Evolutionary conservation across 2,888 invertebrate genomes (phyloP).

Genomic region (Stegophylla sp.): DNA sequence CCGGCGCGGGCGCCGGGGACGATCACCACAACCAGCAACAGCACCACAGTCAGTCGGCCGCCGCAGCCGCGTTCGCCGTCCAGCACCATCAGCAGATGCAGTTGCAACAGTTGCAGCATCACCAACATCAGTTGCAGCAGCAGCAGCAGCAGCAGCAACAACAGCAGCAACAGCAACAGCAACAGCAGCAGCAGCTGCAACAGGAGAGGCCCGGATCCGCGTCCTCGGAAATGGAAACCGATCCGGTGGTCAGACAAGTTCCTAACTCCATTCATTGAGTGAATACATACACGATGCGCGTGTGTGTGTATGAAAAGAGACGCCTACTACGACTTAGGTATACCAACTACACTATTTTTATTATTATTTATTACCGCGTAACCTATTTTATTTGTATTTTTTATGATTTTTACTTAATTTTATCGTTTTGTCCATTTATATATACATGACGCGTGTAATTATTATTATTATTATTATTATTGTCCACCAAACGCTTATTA

Average conservation of each 20-base stretch:
- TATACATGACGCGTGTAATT: too few relatives aligned
- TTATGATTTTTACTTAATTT: too few relatives aligned
- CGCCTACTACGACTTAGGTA: too few relatives aligned
- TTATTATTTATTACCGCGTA: background rate
- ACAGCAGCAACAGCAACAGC: slow-evolving; percentile 11
- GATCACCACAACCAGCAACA: slow-evolving; percentile 21
- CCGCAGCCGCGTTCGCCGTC: slow-evolving; percentile 51
- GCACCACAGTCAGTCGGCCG: slow-evolving; percentile 38
- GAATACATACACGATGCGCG: background rate
- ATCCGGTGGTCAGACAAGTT: slow-evolving; percentile 48
- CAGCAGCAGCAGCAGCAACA: slow-evolving; percentile 64
- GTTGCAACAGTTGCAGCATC: slow-evolving; percentile 18
- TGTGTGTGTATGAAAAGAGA: background rate
- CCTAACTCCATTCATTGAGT: slow-evolving; percentile 21
- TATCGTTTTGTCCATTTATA: too few relatives aligned
- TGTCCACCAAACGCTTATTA: too few relatives aligned
- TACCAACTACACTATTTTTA: background rate
- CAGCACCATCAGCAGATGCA: slow-evolving; percentile 34
- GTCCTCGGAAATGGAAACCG: slow-evolving; percentile 44
- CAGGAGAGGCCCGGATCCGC: slow-evolving; percentile 21
- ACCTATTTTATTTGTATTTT: background rate
- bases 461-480: too few relatives aligned
- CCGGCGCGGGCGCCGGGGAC: background rate
- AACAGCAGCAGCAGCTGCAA: slow-evolving; percentile 2
- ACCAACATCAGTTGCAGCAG: slow-evolving; percentile 60